Conservation (phyloP, 2,797 vertebrate genomes). For the Myoxocephalus aenaeus region DNA sequence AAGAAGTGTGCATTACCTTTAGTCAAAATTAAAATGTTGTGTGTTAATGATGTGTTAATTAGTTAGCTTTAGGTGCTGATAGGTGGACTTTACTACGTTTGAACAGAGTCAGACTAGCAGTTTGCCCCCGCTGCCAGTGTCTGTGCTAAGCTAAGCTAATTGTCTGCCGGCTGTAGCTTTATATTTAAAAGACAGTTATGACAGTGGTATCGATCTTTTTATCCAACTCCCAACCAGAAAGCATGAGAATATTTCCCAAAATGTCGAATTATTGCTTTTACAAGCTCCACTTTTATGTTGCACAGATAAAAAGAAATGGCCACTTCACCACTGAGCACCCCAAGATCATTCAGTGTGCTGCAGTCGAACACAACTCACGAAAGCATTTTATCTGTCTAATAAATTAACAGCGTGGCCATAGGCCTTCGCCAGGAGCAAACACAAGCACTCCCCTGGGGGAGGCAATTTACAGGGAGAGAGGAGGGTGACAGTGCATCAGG, state of each 20-base stretch:
- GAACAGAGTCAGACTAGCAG: not conserved
- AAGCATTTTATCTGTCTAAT: slow-evolving; percentile 79
- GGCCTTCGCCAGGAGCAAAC: slow-evolving; percentile 68
- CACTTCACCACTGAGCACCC: slow-evolving; percentile 17
- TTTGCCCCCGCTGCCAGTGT: not conserved
- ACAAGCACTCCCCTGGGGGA: slow-evolving; percentile 80
- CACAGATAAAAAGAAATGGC: slow-evolving; percentile 21
- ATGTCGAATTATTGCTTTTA: slow-evolving; percentile 16
- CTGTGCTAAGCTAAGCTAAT: slow-evolving; percentile 5
- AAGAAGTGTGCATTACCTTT: not conserved
- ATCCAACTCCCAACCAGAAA: not conserved
- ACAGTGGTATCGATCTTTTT: not conserved
- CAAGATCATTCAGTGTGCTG: slow-evolving; percentile 10
- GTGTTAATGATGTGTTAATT: not conserved
- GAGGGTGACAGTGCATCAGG: slow-evolving; percentile 57
- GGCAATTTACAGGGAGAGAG: slow-evolving; percentile 70
- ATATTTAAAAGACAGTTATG: slow-evolving; percentile 21
- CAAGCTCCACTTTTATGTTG: slow-evolving; percentile 37
- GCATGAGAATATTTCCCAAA: slow-evolving; percentile 23
- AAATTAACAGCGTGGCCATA: slow-evolving; percentile 77
- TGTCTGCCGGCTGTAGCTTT: not conserved
- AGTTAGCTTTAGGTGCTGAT: not conserved
- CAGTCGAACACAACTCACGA: slow-evolving; percentile 67
- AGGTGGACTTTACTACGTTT: not conserved
- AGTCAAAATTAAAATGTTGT: not conserved